These are phyloP conservation scores for Otus scops DNA, from an alignment of 2,797 vertebrate species.

Conservation along the genomic window DNA sequence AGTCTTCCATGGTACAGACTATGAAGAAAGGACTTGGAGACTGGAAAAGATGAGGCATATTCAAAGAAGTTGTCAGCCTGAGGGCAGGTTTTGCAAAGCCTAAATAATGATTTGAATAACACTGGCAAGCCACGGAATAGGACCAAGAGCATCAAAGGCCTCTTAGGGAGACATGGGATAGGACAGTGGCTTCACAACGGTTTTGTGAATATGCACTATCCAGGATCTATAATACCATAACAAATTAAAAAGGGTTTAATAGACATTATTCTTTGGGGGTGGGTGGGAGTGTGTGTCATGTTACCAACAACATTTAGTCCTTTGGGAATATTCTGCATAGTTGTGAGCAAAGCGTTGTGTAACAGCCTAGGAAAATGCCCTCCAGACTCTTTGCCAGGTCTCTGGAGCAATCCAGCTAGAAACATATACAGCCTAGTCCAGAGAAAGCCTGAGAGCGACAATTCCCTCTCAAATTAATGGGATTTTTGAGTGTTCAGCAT, in stretches of 20 bases:
- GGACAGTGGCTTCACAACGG: neutral
- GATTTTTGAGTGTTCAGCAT: neutral
- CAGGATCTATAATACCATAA: slow-evolving; percentile 19
- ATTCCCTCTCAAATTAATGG: neutral
- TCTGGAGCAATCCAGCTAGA: slow-evolving; percentile 34
- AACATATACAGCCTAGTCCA: slow-evolving; percentile 20
- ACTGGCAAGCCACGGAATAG: slow-evolving; percentile 39
- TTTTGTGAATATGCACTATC: neutral
- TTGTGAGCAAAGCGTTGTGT: slow-evolving; percentile 33
- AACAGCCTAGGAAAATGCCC: slow-evolving; percentile 59
- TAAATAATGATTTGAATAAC: slow-evolving; percentile 50
- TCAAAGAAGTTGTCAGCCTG: slow-evolving; percentile 48
- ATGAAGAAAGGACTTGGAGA: slow-evolving; percentile 31
- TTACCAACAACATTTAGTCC: slow-evolving; percentile 21
- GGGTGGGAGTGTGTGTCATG: neutral
- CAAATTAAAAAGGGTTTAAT: slow-evolving; percentile 34
- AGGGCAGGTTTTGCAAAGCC: slow-evolving; percentile 59
- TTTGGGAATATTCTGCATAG: slow-evolving; percentile 14
- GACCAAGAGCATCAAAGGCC: slow-evolving; percentile 48
- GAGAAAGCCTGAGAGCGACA: neutral
- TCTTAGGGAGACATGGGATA: slow-evolving; percentile 19
- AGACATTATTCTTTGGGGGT: neutral
- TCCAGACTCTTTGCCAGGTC: slow-evolving; percentile 6
- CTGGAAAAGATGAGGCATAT: slow-evolving; percentile 59
- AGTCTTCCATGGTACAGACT: slow-evolving; percentile 32